Percentiles rank a stretch among this genome's conserved stretches.
Conservation (phyloP, 2,113 vertebrate genomes). For the Indicator indicator region DNA sequence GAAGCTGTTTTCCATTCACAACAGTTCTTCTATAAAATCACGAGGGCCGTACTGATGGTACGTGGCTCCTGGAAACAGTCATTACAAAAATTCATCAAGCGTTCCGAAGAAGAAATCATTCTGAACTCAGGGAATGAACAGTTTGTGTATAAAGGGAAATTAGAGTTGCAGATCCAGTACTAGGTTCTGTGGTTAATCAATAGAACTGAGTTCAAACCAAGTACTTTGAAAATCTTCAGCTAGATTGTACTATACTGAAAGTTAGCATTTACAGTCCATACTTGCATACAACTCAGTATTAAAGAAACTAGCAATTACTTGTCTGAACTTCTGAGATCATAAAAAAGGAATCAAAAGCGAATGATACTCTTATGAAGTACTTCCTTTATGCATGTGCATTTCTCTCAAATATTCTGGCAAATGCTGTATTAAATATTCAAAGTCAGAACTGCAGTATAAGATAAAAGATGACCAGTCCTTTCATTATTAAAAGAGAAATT, state of each 20-base stretch:
- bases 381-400: neutral
- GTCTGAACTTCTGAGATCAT: neutral
- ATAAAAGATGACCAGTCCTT: conserved; percentile 28
- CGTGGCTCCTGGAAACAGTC: neutral
- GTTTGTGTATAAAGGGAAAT: neutral
- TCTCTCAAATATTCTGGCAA: conserved; percentile 37
- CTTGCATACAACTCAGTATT: neutral
- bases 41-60: neutral
- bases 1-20: neutral
- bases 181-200: neutral
- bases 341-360: neutral
- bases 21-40: neutral
- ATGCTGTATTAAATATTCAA: conserved; percentile 26
- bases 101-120: conserved; percentile 10
- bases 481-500: conserved; percentile 10
- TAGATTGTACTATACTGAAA: neutral
- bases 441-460: neutral
- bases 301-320: neutral
- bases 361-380: neutral
- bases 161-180: neutral
- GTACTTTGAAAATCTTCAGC: neutral
- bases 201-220: neutral
- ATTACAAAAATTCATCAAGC: conserved; percentile 13
- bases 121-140: neutral
- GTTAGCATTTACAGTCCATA: neutral